These are phyloP conservation scores for Erannis defoliaria DNA, from an alignment of 2,888 invertebrate species.

Conservation along the genomic window DNA sequence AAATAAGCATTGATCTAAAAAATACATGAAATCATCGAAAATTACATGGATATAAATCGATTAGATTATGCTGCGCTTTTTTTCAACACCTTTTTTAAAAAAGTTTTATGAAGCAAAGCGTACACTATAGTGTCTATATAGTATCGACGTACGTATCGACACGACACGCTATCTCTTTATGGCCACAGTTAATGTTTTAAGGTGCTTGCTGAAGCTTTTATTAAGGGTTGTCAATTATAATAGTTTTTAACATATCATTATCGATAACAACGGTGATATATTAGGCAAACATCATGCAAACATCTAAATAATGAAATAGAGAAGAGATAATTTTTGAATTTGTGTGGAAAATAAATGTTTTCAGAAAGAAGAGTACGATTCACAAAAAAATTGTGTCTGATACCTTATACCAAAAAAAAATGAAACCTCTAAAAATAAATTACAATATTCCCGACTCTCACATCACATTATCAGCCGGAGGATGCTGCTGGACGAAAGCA, in stretches of 20 bases:
- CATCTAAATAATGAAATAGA: too few species aligned
- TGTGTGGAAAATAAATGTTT: background rate
- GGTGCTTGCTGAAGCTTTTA: background rate
- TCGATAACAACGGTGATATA: too few species aligned
- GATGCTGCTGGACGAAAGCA: too few species aligned
- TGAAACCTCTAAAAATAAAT: background rate
- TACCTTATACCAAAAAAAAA: background rate
- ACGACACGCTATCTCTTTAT: constrained; percentile 14
- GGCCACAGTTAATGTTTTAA: constrained; percentile 9
- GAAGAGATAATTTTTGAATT: too few species aligned
- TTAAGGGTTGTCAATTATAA: background rate
- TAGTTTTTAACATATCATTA: background rate
- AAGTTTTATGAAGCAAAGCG: constrained; percentile 4
- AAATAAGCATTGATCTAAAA: too few species aligned
- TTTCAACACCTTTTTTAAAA: background rate
- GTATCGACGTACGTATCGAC: constrained; percentile 1
- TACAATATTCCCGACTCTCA: too few species aligned
- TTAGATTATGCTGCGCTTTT: too few species aligned
- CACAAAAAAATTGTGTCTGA: background rate
- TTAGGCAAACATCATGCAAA: too few species aligned
- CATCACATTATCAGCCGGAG: too few species aligned
- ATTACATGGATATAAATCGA: too few species aligned
- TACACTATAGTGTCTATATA: constrained; percentile 12
- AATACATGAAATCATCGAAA: too few species aligned
- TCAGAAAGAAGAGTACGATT: background rate